Conservation (phyloP, 2,113 vertebrate genomes). For the Salminus brasiliensis region DNA sequence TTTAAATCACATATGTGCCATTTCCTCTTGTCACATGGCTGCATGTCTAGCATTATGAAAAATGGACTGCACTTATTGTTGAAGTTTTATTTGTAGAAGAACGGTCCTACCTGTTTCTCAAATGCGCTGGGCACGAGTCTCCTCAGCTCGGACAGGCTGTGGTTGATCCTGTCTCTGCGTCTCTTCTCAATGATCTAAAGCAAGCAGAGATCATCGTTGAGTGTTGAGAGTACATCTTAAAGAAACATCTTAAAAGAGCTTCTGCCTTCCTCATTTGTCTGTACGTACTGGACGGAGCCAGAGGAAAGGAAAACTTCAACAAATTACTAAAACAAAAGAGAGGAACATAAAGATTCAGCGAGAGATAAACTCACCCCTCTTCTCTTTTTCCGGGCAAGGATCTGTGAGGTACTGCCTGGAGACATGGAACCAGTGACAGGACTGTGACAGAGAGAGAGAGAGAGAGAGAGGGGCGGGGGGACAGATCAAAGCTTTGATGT, state of each 20-base stretch:
- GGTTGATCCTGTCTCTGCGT: conserved; percentile 92
- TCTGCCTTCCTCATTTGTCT: not conserved
- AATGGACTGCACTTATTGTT: too few relatives aligned
- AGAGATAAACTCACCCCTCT: conserved; percentile 84
- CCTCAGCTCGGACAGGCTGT: conserved; percentile 90
- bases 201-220: conserved; percentile 9
- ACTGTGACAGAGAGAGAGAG: conserved; percentile 66
- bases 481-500: conserved; percentile 65
- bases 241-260: not conserved
- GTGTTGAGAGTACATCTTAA: not conserved
- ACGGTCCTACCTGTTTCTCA: conserved; percentile 85
- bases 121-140: conserved; percentile 91
- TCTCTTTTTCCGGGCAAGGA: conserved; percentile 92
- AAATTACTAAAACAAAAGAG: not conserved
- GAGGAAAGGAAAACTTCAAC: not conserved
- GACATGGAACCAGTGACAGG: conserved; percentile 88
- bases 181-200: conserved; percentile 92
- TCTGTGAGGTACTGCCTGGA: conserved; percentile 87
- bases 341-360: not conserved
- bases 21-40: too few relatives aligned
- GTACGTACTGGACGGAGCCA: not conserved
- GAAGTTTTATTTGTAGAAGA: not conserved
- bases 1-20: too few relatives aligned
- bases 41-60: too few relatives aligned
- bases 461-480: conserved; percentile 31